Conservation (phyloP, 2,113 vertebrate species). For the Alethe diademata region DNA sequence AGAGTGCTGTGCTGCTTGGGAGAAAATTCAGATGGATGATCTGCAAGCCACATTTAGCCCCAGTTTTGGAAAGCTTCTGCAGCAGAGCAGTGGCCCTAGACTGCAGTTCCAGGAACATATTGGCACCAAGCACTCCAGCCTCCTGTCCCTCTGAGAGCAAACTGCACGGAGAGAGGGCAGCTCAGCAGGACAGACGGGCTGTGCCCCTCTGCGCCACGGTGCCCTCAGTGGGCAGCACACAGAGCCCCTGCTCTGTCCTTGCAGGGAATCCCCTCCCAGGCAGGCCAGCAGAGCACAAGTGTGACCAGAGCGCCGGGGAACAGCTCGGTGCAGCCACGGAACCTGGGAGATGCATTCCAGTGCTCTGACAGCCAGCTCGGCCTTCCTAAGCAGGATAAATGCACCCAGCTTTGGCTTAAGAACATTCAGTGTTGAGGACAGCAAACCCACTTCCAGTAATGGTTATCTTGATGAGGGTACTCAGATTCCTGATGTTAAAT, state of each 20-base stretch:
- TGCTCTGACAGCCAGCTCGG: background rate
- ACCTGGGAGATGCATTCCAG: accelerated
- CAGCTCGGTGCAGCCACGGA: accelerated
- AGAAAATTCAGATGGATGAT: background rate
- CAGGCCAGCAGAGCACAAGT: background rate
- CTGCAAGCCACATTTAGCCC: background rate
- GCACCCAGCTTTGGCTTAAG: background rate
- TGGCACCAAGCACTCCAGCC: background rate
- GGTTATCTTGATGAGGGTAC: background rate
- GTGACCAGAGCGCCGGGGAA: background rate
- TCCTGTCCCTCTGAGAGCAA: background rate
- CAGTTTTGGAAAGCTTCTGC: background rate
- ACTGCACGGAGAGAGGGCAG: accelerated
- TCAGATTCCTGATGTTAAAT: background rate
- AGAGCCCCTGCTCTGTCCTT: background rate
- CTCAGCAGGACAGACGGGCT: background rate
- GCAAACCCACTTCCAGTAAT: background rate
- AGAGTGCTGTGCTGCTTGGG: background rate
- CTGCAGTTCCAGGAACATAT: background rate
- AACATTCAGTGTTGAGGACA: background rate
- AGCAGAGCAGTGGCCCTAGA: background rate
- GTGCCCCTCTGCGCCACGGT: background rate
- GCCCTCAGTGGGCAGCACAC: background rate
- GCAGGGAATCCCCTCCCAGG: background rate
- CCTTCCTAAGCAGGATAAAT: background rate